Percentiles rank a stretch among this genome's conserved stretches.
Evolutionary conservation across 2,797 vertebrate species (phyloP).

Genomic region (Acipenser oxyrinchus): DNA sequence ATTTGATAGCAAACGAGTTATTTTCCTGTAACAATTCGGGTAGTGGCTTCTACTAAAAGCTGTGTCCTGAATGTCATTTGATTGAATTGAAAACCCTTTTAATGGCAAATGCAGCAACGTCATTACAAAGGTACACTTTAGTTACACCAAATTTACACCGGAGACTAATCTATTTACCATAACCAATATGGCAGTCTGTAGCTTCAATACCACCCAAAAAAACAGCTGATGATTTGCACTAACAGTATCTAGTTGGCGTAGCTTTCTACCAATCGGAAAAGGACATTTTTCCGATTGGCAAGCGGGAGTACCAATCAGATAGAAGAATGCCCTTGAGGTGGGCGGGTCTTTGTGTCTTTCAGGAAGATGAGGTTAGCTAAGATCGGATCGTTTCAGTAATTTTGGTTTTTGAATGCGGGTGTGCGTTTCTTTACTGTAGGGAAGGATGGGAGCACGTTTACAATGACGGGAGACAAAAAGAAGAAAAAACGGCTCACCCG

Average conservation of each 20-base stretch:
- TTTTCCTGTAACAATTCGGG: no score
- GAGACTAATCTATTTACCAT: no score
- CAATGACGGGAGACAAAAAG: constrained; percentile 84
- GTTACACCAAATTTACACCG: no score
- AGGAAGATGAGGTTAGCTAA: constrained; percentile 49
- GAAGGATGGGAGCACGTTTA: constrained; percentile 73
- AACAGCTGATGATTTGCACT: constrained; percentile 10
- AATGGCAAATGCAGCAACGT: no score
- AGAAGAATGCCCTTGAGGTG: neutral
- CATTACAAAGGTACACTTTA: no score
- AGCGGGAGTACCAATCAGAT: constrained; percentile 36
- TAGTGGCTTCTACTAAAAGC: no score
- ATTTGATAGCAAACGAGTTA: no score
- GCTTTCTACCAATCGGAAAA: neutral
- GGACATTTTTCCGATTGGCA: neutral
- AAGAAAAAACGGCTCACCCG: constrained; percentile 83
- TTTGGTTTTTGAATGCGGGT: constrained; percentile 26
- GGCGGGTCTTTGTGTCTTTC: constrained; percentile 30
- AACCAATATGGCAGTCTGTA: neutral
- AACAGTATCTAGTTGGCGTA: constrained; percentile 4
- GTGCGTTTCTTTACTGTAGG: constrained; percentile 45
- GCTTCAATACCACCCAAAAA: neutral
- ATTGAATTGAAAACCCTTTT: no score
- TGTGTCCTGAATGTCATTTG: no score
- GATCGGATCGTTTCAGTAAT: constrained; percentile 40